A percentile compares a stretch with the other conserved stretches of the same genome.
phyloP scores from a whole-genome alignment of 2,113 vertebrate species.

The Syrrhaptes paradoxus region DNA sequence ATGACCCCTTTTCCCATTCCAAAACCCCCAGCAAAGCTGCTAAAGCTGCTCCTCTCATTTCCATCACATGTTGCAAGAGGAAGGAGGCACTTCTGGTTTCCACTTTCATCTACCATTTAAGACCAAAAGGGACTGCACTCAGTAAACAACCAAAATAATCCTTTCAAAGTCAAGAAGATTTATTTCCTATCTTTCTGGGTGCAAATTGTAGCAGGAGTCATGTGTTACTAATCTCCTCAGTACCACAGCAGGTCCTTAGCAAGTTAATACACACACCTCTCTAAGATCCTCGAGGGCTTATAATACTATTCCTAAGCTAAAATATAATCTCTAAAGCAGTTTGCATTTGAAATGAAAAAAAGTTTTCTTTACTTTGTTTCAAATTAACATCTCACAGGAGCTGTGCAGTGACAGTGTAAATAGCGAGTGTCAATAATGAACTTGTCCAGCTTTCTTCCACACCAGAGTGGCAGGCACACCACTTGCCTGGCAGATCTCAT shows the following conservation, averaged over 20 bases:
- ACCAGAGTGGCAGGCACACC: not conserved
- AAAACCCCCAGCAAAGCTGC: not conserved
- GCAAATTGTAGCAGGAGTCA: not conserved
- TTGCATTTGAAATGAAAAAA: not conserved
- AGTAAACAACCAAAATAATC: slow-evolving; percentile 45
- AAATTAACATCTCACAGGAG: not conserved
- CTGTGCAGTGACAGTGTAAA: not conserved
- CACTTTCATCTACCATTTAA: not conserved
- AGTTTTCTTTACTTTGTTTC: not conserved
- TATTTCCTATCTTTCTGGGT: slow-evolving; percentile 10
- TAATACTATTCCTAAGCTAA: not conserved
- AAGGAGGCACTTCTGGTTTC: not conserved
- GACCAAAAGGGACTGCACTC: slow-evolving; percentile 14
- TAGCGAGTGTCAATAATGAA: not conserved
- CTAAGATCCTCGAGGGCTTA: not conserved
- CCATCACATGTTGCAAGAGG: not conserved
- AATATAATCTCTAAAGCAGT: slow-evolving; percentile 1
- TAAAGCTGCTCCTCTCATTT: not conserved
- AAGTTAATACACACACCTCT: not conserved
- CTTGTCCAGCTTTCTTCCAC: not conserved
- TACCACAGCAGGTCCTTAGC: not conserved
- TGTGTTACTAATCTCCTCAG: slow-evolving; percentile 28
- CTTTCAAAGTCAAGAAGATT: slow-evolving; percentile 34
- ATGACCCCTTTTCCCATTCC: not conserved
- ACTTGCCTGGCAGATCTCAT: not conserved